phyloP scores from a whole-genome alignment of 2,113 vertebrate genomes.

The Dicaeum eximium region DNA sequence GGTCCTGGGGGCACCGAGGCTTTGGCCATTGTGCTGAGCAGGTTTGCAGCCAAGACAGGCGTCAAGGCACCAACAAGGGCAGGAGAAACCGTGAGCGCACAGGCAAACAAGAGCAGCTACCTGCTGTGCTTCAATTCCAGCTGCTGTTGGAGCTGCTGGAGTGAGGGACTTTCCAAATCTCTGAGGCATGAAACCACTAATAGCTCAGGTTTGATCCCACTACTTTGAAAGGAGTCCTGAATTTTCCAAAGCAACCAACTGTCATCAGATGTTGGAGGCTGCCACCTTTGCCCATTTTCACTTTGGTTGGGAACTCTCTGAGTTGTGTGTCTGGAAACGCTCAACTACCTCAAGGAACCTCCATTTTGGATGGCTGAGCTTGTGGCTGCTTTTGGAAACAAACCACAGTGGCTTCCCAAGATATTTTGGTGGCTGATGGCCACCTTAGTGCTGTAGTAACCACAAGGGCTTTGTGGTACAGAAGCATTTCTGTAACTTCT shows the following conservation, averaged over 20 bases:
- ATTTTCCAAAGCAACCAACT: neutral
- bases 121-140: neutral
- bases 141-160: neutral
- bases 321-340: fast-evolving
- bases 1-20: neutral
- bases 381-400: neutral
- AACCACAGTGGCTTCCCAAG: neutral
- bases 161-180: neutral
- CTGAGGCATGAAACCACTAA: conserved; percentile 11
- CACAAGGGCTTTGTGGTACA: neutral
- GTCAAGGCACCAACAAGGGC: fast-evolving
- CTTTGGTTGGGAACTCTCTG: neutral
- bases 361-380: neutral
- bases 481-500: neutral
- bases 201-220: neutral
- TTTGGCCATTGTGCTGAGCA: neutral
- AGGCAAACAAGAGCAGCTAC: neutral
- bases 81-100: fast-evolving
- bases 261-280: neutral
- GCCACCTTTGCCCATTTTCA: fast-evolving
- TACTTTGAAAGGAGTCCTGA: neutral
- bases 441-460: neutral
- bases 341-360: neutral
- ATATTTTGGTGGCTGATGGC: neutral
- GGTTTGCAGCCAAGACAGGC: neutral